Percentiles rank a stretch among this genome's conserved stretches.
phyloP scores from a whole-genome alignment of 2,797 vertebrate genomes.

The Malurus leucopterus region DNA sequence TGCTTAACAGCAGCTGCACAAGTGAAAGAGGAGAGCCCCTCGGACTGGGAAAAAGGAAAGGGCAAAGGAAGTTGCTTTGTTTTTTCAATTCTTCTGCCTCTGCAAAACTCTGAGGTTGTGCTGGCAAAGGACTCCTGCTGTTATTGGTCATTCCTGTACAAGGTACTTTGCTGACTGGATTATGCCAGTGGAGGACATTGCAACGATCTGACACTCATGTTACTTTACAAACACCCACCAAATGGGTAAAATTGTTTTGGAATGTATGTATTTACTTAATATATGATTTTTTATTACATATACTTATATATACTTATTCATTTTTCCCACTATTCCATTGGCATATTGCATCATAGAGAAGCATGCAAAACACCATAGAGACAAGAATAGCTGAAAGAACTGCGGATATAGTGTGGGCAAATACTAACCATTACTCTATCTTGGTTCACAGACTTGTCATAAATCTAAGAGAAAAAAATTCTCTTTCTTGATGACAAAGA shows the following conservation, averaged over 20 bases:
- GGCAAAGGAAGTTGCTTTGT: not conserved
- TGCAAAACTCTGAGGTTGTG: not conserved
- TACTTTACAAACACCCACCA: not conserved
- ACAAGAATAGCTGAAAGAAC: not conserved
- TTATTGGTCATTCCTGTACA: not conserved
- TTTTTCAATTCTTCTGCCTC: not conserved
- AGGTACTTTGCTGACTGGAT: not conserved
- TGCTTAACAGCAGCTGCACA: not conserved
- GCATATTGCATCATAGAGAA: not conserved
- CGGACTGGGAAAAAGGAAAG: not conserved
- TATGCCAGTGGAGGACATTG: not conserved
- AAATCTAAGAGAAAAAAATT: constrained; percentile 4
- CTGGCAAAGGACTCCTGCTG: not conserved
- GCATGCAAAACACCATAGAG: not conserved
- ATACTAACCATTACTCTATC: not conserved
- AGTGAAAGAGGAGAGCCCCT: not conserved
- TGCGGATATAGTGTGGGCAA: not conserved
- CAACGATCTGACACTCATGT: not conserved
- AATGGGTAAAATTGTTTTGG: not conserved
- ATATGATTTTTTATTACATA: not conserved
- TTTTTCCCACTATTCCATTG: not conserved
- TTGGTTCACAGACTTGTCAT: not conserved
- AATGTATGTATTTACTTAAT: not conserved
- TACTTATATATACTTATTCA: not conserved
- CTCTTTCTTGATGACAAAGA: not conserved